Evolutionary conservation across 2,888 invertebrate species (phyloP).

Genomic region (Melanchra persicariae): DNA sequence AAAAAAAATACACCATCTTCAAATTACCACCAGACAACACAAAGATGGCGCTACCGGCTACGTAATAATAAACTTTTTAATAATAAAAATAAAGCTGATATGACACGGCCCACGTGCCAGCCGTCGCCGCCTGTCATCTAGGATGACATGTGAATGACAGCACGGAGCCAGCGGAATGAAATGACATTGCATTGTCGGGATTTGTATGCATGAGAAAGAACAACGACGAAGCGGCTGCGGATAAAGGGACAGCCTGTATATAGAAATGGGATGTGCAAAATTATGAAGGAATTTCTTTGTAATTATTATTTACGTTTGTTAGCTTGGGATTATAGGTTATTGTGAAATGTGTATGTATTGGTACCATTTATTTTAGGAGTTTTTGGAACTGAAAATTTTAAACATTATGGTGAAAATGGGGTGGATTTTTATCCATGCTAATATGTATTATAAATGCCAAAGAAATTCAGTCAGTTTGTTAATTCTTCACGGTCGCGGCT

Average conservation of each 20-base stretch:
- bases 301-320: neutral
- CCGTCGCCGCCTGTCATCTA: slow-evolving; percentile 81
- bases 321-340: neutral
- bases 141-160: slow-evolving; percentile 84
- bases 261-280: slow-evolving; percentile 34
- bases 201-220: slow-evolving; percentile 76
- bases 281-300: slow-evolving; percentile 23
- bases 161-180: slow-evolving; percentile 70
- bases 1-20: neutral
- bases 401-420: too few species aligned
- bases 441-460: too few species aligned
- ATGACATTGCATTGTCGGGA: slow-evolving; percentile 72
- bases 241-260: slow-evolving; percentile 55
- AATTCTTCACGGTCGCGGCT: too few species aligned
- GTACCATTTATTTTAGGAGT: neutral
- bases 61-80: slow-evolving; percentile 69
- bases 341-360: neutral
- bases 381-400: neutral
- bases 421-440: too few species aligned
- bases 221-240: slow-evolving; percentile 57
- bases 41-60: slow-evolving; percentile 43
- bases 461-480: too few species aligned
- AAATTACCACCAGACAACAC: slow-evolving; percentile 27
- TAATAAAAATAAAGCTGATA: slow-evolving; percentile 80
- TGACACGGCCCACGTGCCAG: slow-evolving; percentile 83